Evolutionary conservation across 2,888 invertebrate species (phyloP), one percentile per base, ranked within the genome.

Genomic region (Agrenia bidenticulata): DNA sequence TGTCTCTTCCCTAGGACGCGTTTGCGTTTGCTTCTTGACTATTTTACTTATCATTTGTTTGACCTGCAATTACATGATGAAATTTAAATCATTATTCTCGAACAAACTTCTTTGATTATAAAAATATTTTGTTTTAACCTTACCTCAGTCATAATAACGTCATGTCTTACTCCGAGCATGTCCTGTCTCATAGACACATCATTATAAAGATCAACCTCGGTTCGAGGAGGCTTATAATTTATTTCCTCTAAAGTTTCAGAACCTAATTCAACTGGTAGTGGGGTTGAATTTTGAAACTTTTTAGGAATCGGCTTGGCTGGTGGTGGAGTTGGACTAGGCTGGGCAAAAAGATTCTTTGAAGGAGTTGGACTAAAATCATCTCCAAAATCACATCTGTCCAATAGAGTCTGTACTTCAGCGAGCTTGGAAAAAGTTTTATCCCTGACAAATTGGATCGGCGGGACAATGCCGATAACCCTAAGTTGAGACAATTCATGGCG

Each of bases 401-500:
- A 79, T 59, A 85, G 79, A 0, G 80, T 78, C 71, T 90, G 87
- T 11, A 92, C 79, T 72, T 87, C 85, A 5, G 81, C 79, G 11
- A 85, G 61, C 60, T 79, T 80, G 1, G 82, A 80, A 76, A 84
- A 83, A 26, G 83, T 80, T 76, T 82, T 86, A 79, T 90, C 88
- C 83, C 86, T 87, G 1, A 89, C 84, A 82, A 92, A 92, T 42
- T 82, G 78, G 64, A 92, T 86, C 66, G 83, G 84, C 5, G 92
- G 92, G 41, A 92, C 86, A 70, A 85, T 83, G 11, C 92, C 91
- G 83, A 92, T 88, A 0, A 91, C 80, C 67, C 85, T 81, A 1
- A 91, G 80, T 64, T 87, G 87, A 1, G 88, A 87, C 2, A 92
- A 81, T 77, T 90, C 88, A 78, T 90, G 88, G 23, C 89, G 82